Evolutionary conservation across 2,888 invertebrate species (phyloP).

Genomic region (Microctonus brassicae): DNA sequence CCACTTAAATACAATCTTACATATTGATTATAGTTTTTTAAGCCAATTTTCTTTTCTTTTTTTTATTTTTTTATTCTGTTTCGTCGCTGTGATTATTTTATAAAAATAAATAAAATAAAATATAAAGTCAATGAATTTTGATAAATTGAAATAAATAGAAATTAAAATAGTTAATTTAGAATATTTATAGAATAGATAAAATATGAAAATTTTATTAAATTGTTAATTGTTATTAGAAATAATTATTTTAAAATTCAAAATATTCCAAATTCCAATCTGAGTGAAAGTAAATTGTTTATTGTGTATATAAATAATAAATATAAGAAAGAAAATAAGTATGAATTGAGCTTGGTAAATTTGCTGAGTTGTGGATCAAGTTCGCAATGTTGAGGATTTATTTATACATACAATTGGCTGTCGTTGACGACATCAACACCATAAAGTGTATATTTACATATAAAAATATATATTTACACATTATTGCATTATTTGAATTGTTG

Average conservation of each 20-base stretch:
- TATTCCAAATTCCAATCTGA: too few species aligned
- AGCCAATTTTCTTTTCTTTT: constrained; percentile 1
- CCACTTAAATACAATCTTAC: constrained; percentile 6
- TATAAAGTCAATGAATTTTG: too few species aligned
- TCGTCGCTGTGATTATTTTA: too few species aligned
- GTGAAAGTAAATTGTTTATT: too few species aligned
- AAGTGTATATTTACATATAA: not conserved
- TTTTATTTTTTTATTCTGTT: not conserved
- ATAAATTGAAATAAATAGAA: too few species aligned
- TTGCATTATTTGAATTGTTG: not conserved
- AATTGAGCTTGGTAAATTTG: not conserved
- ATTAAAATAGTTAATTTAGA: too few species aligned
- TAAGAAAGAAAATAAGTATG: not conserved
- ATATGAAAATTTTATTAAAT: too few species aligned
- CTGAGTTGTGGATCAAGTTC: not conserved
- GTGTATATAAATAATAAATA: not conserved
- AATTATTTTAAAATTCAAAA: too few species aligned
- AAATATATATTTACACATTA: not conserved
- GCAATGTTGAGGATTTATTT: not conserved
- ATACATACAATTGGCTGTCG: not conserved
- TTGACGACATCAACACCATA: not conserved
- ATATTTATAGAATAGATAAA: too few species aligned
- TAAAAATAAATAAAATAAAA: too few species aligned
- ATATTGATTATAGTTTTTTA: constrained; percentile 16
- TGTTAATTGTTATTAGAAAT: too few species aligned